These are phyloP conservation scores for Chaetodon trifasciatus DNA, from an alignment of 2,797 vertebrate genomes.

Conservation along the genomic window DNA sequence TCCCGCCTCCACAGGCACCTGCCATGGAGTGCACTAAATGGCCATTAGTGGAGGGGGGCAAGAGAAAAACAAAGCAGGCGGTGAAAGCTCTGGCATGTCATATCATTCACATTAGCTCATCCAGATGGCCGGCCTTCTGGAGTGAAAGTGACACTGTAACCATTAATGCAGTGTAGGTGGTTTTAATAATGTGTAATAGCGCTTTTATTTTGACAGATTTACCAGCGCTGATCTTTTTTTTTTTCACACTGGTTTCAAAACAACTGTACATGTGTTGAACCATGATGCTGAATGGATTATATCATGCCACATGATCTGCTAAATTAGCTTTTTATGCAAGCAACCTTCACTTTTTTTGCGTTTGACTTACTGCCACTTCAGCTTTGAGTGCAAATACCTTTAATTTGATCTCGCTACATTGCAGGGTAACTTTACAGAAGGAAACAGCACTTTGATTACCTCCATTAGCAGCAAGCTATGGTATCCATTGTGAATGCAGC, in stretches of 20 bases:
- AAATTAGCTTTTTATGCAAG: background rate
- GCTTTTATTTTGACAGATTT: slow-evolving; percentile 1
- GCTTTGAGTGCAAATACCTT: background rate
- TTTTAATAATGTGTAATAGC: slow-evolving; percentile 5
- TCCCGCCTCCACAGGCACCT: slow-evolving; percentile 83
- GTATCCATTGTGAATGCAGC: slow-evolving; percentile 62
- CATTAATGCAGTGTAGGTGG: slow-evolving; percentile 42
- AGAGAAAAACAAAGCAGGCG: slow-evolving; percentile 76
- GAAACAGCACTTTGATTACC: slow-evolving; percentile 72
- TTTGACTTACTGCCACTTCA: background rate
- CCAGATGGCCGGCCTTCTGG: slow-evolving; percentile 83
- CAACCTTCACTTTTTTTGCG: background rate
- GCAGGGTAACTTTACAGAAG: slow-evolving; percentile 40
- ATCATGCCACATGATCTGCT: background rate
- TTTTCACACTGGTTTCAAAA: background rate
- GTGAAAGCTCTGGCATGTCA: slow-evolving; percentile 81
- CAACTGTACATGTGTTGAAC: background rate
- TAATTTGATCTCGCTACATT: slow-evolving; percentile 28
- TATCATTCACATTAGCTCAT: slow-evolving; percentile 69
- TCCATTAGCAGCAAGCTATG: slow-evolving; percentile 64
- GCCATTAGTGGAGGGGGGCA: slow-evolving; percentile 70
- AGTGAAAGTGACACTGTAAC: slow-evolving; percentile 60
- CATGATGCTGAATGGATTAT: background rate
- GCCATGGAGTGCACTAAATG: slow-evolving; percentile 81
- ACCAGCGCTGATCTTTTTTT: background rate